Conservation (phyloP, 2,113 vertebrate genomes). For the Takifugu flavidus region DNA sequence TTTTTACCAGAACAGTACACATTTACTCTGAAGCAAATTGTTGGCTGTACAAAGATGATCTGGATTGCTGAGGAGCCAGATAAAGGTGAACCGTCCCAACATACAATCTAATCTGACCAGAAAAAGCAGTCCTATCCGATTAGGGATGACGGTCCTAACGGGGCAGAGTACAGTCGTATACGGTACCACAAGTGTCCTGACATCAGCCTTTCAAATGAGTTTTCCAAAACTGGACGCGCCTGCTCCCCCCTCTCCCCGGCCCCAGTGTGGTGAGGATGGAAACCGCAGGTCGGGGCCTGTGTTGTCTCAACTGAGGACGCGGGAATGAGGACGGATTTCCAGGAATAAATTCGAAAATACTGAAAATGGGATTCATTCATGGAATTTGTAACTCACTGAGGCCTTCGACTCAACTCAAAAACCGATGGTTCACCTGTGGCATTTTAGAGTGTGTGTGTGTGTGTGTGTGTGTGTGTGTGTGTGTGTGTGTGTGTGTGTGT, state of each 20-base stretch:
- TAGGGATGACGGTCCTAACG: conserved; percentile 30
- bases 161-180: conserved; percentile 19
- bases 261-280: conserved; percentile 18
- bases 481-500: no score
- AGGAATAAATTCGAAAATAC: neutral
- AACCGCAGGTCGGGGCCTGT: conserved; percentile 26
- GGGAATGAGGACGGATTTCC: neutral
- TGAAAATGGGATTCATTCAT: neutral
- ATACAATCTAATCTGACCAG: no score
- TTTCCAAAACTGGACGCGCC: conserved; percentile 26
- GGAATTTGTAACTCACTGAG: neutral
- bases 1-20: no score
- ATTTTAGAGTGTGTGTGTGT: no score
- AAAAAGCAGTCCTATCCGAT: neutral
- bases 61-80: no score
- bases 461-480: no score
- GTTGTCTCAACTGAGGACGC: neutral
- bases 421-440: no score
- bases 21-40: no score
- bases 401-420: no score
- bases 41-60: no score
- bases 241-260: conserved; percentile 1
- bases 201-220: conserved; percentile 39
- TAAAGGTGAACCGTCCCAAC: no score
- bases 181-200: conserved; percentile 33